phyloP scores from a whole-genome alignment of 2,888 invertebrate species.

The Heteropelma amictum region DNA sequence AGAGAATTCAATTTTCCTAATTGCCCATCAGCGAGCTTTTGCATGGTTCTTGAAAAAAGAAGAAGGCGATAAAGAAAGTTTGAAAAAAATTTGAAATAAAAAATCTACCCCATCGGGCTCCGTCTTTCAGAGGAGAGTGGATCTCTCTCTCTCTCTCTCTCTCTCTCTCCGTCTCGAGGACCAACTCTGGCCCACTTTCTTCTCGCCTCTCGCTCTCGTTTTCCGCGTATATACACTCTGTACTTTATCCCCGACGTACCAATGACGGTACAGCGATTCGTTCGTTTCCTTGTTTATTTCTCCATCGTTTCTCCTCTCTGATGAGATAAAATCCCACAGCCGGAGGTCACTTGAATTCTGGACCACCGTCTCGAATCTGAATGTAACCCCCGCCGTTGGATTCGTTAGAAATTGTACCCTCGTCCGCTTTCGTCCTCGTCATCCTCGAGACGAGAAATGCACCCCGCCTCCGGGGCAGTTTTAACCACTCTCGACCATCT shows the following conservation, averaged over 20 bases:
- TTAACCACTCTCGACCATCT: not conserved
- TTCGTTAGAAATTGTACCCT: not conserved
- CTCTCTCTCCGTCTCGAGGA: too few species aligned
- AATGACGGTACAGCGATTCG: slow-evolving; percentile 12
- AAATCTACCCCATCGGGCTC: too few species aligned
- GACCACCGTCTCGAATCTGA: slow-evolving; percentile 41
- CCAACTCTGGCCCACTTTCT: not conserved
- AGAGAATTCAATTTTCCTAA: slow-evolving; percentile 72
- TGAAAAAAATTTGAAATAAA: too few species aligned
- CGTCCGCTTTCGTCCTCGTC: not conserved
- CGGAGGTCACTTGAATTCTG: slow-evolving; percentile 17
- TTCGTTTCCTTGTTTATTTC: slow-evolving; percentile 7
- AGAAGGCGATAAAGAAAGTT: too few species aligned
- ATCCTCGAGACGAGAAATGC: slow-evolving; percentile 24
- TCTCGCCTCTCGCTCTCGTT: slow-evolving; percentile 19
- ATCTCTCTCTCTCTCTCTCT: too few species aligned
- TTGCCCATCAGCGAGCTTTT: slow-evolving; percentile 68
- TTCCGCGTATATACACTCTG: too few species aligned
- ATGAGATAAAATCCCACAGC: not conserved
- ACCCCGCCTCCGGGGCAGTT: not conserved
- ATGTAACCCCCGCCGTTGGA: not conserved
- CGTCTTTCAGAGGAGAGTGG: too few species aligned
- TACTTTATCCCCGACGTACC: too few species aligned
- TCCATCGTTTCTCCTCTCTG: not conserved
- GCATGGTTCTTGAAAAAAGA: slow-evolving; percentile 50